Evolutionary conservation across 1,140 invertebrate genomes (phyloP).

Genomic region (Aleiodes sp.): DNA sequence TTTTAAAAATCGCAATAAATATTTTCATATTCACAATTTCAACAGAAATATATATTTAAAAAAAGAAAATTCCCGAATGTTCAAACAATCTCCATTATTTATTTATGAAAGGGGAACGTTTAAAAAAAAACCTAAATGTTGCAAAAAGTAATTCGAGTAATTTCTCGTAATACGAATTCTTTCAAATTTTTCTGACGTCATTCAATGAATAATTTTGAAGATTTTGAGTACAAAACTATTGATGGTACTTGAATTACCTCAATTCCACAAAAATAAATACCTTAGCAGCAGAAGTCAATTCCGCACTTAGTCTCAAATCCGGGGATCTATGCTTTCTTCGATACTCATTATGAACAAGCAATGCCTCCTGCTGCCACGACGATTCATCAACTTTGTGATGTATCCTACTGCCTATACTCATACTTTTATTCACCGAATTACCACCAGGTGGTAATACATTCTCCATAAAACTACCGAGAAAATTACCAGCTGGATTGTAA

Average conservation of each 20-base stretch:
- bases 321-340: conserved; percentile 77
- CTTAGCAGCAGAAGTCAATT: conserved; percentile 64
- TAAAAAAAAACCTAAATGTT: too few relatives aligned
- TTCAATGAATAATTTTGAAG: not conserved
- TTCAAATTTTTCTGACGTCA: too few relatives aligned
- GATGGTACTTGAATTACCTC: too few relatives aligned
- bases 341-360: conserved; percentile 82
- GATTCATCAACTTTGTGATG: conserved; percentile 49
- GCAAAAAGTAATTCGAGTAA: too few relatives aligned
- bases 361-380: conserved; percentile 71
- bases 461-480: conserved; percentile 78
- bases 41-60: too few relatives aligned
- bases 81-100: too few relatives aligned
- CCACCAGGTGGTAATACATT: conserved; percentile 74
- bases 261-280: conserved; percentile 63
- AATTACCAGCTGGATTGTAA: conserved; percentile 88
- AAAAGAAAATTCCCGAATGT: too few relatives aligned
- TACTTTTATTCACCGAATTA: conserved; percentile 56
- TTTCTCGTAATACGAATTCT: too few relatives aligned
- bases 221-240: conserved; percentile 57
- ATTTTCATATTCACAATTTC: too few relatives aligned
- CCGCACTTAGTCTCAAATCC: conserved; percentile 70
- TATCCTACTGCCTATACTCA: conserved; percentile 36
- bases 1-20: too few relatives aligned
- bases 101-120: too few relatives aligned